These are phyloP conservation scores for Neodiprion fabricii DNA, from an alignment of 1,140 invertebrate species.

Conservation along the genomic window DNA sequence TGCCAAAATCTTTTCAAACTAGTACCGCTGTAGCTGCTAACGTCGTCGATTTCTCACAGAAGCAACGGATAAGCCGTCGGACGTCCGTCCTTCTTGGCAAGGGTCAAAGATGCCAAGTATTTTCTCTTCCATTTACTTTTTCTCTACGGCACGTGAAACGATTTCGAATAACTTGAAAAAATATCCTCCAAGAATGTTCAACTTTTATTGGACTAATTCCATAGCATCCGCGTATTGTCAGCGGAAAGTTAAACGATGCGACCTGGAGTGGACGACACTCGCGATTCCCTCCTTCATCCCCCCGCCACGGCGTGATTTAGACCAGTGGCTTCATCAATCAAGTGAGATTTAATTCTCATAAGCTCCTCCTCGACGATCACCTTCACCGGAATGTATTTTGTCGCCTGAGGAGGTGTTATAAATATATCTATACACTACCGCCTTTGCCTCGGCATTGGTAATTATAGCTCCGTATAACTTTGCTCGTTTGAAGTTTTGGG, in stretches of 20 bases:
- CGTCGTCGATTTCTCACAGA: neutral
- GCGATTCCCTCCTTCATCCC: neutral
- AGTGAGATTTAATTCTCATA: neutral
- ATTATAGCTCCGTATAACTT: neutral
- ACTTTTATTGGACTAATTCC: too few relatives aligned
- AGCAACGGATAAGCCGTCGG: too few relatives aligned
- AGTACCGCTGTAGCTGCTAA: neutral
- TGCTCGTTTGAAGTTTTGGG: slow-evolving; percentile 5
- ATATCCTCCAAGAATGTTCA: too few relatives aligned
- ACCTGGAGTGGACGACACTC: neutral
- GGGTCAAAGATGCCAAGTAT: too few relatives aligned
- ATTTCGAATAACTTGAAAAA: too few relatives aligned
- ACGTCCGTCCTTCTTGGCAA: too few relatives aligned
- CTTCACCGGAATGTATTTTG: too few relatives aligned
- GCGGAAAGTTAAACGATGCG: neutral
- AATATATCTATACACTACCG: too few relatives aligned
- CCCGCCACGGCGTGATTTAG: neutral
- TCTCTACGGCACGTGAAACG: too few relatives aligned
- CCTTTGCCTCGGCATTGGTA: neutral
- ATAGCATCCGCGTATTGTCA: too few relatives aligned
- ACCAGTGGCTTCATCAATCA: neutral
- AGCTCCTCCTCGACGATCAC: neutral
- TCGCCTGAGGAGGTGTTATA: too few relatives aligned
- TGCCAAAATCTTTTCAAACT: neutral
- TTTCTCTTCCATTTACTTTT: too few relatives aligned